phyloP scores from a whole-genome alignment of 2,797 vertebrate species.

The Chlorospingus semifuscus region DNA sequence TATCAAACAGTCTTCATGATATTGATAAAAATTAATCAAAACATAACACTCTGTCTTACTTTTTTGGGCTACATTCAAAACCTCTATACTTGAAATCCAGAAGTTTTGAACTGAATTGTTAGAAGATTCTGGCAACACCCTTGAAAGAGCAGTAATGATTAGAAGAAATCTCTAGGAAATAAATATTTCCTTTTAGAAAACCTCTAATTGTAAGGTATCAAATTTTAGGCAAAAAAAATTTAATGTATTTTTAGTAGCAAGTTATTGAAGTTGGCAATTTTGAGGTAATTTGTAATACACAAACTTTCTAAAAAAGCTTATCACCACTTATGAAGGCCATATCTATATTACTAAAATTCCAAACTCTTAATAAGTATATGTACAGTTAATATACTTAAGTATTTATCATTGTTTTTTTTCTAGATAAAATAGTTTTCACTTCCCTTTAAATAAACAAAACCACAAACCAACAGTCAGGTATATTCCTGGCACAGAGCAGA shows the following conservation, averaged over 20 bases:
- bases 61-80: background rate
- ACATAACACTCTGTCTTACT: background rate
- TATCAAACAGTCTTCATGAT: background rate
- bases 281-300: background rate
- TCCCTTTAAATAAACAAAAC: background rate
- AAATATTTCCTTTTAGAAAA: background rate
- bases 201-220: background rate
- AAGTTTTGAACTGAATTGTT: background rate
- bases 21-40: background rate
- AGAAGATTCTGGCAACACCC: background rate
- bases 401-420: background rate
- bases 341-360: background rate
- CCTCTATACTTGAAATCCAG: background rate
- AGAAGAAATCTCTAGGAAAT: background rate
- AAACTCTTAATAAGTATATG: background rate
- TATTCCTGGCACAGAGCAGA: background rate
- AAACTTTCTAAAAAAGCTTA: background rate
- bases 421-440: background rate
- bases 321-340: background rate
- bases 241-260: background rate
- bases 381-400: background rate
- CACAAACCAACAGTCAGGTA: background rate
- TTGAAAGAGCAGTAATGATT: background rate
- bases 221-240: background rate
- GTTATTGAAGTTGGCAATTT: background rate